Evolutionary conservation across 2,888 invertebrate species (phyloP).

Genomic region (Plagiodera versicolora): DNA sequence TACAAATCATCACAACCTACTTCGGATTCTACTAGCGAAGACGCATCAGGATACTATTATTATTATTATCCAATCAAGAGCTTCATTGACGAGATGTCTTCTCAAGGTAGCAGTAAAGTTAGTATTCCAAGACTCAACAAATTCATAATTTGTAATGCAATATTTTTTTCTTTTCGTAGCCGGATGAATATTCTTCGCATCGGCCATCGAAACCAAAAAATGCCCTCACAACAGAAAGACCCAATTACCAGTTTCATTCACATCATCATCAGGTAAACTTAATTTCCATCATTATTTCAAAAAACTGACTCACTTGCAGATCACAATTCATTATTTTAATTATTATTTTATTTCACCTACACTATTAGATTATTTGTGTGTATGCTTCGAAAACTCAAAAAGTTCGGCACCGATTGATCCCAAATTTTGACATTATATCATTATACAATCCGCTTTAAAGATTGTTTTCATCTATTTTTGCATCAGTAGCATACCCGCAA

Average conservation of each 20-base stretch:
- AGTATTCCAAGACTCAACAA: slow-evolving; percentile 12
- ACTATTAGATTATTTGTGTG: too few relatives aligned
- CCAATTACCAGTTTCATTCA: slow-evolving; percentile 44
- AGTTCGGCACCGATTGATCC: too few relatives aligned
- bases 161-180: slow-evolving; percentile 23
- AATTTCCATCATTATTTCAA: too few relatives aligned
- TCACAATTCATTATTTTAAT: too few relatives aligned
- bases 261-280: slow-evolving; percentile 47
- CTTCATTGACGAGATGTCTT: slow-evolving; percentile 53
- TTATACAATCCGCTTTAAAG: too few relatives aligned
- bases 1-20: slow-evolving; percentile 4
- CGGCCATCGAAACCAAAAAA: slow-evolving; percentile 21
- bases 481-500: too few relatives aligned
- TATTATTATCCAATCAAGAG: slow-evolving; percentile 60
- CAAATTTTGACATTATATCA: too few relatives aligned
- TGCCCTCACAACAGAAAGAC: slow-evolving; percentile 33
- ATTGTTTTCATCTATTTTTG: too few relatives aligned
- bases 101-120: slow-evolving; percentile 37
- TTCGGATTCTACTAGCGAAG: slow-evolving; percentile 23
- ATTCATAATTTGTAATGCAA: neutral
- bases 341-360: too few relatives aligned
- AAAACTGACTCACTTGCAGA: too few relatives aligned
- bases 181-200: slow-evolving; percentile 18
- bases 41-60: slow-evolving; percentile 55
- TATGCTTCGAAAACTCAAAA: too few relatives aligned